A percentile compares a stretch with the other conserved stretches of the same genome.
These are phyloP conservation scores for Schlechtendalia chinensis DNA, from an alignment of 1,140 invertebrate species.

Conservation along the genomic window DNA sequence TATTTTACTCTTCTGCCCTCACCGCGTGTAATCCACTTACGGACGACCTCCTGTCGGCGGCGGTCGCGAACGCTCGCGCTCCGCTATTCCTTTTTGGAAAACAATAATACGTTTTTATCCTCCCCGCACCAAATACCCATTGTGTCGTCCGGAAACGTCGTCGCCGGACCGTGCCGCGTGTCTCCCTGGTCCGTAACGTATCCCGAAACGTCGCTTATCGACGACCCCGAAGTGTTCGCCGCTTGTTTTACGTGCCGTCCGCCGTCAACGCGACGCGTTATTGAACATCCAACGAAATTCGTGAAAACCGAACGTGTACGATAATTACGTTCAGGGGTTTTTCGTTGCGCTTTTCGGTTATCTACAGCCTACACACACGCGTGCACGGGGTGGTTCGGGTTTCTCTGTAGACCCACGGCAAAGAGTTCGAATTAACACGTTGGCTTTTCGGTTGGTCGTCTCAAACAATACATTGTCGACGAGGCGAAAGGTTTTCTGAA, in stretches of 20 bases:
- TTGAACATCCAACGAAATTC: too few relatives aligned
- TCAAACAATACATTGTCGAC: too few relatives aligned
- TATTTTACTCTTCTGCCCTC: neutral
- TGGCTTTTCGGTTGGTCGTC: too few relatives aligned
- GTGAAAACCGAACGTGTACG: too few relatives aligned
- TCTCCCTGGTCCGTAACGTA: neutral
- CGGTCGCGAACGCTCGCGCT: neutral
- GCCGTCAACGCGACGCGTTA: too few relatives aligned
- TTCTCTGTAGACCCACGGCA: too few relatives aligned
- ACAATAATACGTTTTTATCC: neutral
- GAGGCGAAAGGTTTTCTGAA: too few relatives aligned
- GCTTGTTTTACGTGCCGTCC: neutral
- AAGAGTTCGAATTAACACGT: too few relatives aligned
- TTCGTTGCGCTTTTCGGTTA: too few relatives aligned
- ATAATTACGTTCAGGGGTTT: too few relatives aligned
- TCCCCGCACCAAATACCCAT: neutral
- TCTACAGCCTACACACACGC: too few relatives aligned
- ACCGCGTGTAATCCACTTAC: constrained; percentile 40
- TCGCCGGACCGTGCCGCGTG: neutral
- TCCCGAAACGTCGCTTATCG: neutral
- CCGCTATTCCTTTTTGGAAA: neutral
- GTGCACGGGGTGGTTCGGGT: too few relatives aligned
- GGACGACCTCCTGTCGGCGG: constrained; percentile 45
- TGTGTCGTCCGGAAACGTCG: neutral
- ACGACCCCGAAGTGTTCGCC: neutral